Conservation (phyloP, 2,797 vertebrate genomes). For the Pristis pectinata region DNA sequence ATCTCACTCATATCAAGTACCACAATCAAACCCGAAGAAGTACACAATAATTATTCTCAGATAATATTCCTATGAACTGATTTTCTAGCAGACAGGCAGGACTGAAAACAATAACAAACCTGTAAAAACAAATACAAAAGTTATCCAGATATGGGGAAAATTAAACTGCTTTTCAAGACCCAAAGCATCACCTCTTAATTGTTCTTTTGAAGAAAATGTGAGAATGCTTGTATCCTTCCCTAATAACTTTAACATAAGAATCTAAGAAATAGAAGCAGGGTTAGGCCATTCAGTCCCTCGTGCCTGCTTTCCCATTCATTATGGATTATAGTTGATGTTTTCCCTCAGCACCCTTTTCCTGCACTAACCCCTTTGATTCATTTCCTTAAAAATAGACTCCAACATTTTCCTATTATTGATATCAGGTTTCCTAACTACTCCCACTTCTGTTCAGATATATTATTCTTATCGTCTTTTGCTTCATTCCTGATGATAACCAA, state of each 20-base stretch:
- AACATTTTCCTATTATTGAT: not conserved
- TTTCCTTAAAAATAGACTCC: too few species aligned
- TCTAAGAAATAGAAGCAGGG: too few species aligned
- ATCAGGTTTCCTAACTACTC: not conserved
- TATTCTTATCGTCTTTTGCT: too few species aligned
- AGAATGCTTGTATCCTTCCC: not conserved
- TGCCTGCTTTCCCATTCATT: too few species aligned
- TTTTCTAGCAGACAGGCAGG: not conserved
- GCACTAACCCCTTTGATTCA: too few species aligned
- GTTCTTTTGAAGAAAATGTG: not conserved
- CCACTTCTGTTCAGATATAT: not conserved
- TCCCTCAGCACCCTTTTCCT: too few species aligned
- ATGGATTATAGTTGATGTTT: too few species aligned
- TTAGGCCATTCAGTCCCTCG: too few species aligned
- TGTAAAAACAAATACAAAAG: not conserved
- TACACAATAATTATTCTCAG: not conserved
- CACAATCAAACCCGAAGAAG: not conserved
- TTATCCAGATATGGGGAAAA: not conserved
- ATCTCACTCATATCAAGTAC: not conserved
- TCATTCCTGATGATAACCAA: too few species aligned
- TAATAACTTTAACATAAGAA: not conserved
- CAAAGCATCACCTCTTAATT: not conserved
- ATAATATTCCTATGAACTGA: not conserved
- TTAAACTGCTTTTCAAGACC: not conserved
- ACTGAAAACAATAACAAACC: not conserved